Base-by-base conservation (phyloP, 2,888 invertebrate species). In the Hirtodrosophila alboralis region DNA sequence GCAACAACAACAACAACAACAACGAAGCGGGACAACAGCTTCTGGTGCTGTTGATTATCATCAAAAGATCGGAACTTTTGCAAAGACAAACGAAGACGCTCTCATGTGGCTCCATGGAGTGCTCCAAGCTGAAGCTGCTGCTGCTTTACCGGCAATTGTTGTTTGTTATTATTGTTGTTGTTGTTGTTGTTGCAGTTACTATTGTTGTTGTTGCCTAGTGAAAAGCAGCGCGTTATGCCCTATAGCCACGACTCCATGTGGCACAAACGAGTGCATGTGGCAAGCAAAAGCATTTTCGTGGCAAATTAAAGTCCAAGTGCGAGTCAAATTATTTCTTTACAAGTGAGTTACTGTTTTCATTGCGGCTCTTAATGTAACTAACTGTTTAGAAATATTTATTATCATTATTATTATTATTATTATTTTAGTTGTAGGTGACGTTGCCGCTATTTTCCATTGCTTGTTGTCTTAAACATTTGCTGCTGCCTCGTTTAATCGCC, bases 281-380 rank as follows among this genome's bases (percentile, higher is more conserved):
- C 58, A 28, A 34, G 31, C 10, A 7, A 41, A 10, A 63, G 53
- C 60, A 65, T 76, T 68, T 80, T 81, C 78, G 85, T 78, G 86
- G 87, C 86, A 88, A 88, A 88, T 87, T 88, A 86, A 88, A 81
- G 89, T 88, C 88, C 89, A 88, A 58, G 60, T 51, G 51, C 76
- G 74, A 85, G 77, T 85, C 84, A 81, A 88, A 87, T 84, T 85
- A 87, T 86, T 83, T 87, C 84, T 86, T 83, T 73, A 77, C 83
- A 80, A 78, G 83, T 75, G 80, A 88, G 83, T 86, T 84, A 87
- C 86, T 70, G 85, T 84, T 85, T 84, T 84, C 86, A 84, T 86
- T 86, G 86, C 87, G 87, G 80, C 87, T 83, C 86, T 83, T 83
- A 83, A 83, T 87, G 83, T 83, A 86, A 83, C 83, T 83, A 86